These are phyloP conservation scores for Acleris literana DNA, from an alignment of 2,888 invertebrate species.

Conservation along the genomic window DNA sequence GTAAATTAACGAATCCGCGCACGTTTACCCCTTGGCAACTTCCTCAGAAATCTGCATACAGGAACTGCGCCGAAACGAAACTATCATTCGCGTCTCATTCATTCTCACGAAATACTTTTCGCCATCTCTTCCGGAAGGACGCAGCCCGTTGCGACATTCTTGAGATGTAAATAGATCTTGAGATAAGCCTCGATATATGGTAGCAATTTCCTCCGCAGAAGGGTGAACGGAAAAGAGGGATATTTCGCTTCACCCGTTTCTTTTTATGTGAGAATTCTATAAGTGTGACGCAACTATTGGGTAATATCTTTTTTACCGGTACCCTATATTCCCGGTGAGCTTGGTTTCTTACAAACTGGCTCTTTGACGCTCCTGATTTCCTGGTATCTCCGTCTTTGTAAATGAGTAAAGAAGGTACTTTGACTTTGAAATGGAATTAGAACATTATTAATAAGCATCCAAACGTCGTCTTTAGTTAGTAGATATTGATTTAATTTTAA, in stretches of 20 bases:
- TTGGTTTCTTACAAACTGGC: not conserved
- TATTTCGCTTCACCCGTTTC: slow-evolving; percentile 56
- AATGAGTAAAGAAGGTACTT: not conserved
- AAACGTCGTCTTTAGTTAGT: too few relatives aligned
- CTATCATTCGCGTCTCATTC: slow-evolving; percentile 36
- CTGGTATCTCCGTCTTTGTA: not conserved
- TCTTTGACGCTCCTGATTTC: slow-evolving; percentile 3
- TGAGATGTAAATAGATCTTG: slow-evolving; percentile 71
- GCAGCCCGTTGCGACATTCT: slow-evolving; percentile 54
- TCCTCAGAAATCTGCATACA: slow-evolving; percentile 23
- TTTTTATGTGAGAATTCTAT: slow-evolving; percentile 55
- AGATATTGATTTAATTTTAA: too few relatives aligned
- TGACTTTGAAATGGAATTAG: too few relatives aligned
- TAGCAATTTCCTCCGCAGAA: slow-evolving; percentile 71
- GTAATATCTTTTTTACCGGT: slow-evolving; percentile 32
- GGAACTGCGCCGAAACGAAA: slow-evolving; percentile 29
- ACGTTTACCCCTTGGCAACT: slow-evolving; percentile 25
- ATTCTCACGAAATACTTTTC: slow-evolving; percentile 44
- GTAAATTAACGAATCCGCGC: slow-evolving; percentile 5
- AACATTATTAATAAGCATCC: too few relatives aligned
- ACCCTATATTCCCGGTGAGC: slow-evolving; percentile 8
- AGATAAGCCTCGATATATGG: slow-evolving; percentile 77
- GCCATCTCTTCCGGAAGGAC: slow-evolving; percentile 49
- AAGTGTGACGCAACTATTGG: slow-evolving; percentile 31
- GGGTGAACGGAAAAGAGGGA: slow-evolving; percentile 68